Percentiles rank a stretch among this genome's conserved stretches.
These are phyloP conservation scores for Gnatocerus cornutus DNA, from an alignment of 2,888 invertebrate genomes.

Conservation along the genomic window DNA sequence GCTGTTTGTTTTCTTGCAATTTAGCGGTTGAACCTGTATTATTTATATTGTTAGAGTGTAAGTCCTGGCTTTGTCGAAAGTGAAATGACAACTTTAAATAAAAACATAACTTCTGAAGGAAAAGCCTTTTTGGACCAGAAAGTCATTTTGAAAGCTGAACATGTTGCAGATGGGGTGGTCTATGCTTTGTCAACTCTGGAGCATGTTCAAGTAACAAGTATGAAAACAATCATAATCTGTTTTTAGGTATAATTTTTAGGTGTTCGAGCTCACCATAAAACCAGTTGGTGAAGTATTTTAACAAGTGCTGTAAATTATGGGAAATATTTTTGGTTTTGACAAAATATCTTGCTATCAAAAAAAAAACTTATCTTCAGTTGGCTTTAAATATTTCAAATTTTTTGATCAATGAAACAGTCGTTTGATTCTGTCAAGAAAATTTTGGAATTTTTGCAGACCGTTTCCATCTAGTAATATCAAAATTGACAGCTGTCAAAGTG, in stretches of 20 bases:
- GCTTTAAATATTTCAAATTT: no score
- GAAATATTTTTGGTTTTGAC: no score
- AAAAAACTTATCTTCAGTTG: no score
- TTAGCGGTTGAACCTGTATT: no score
- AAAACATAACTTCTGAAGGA: slow-evolving; percentile 21
- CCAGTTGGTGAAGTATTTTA: slow-evolving; percentile 7
- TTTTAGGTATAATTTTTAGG: neutral
- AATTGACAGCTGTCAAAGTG: no score
- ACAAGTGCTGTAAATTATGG: neutral
- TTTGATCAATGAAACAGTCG: no score
- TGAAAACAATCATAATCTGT: neutral
- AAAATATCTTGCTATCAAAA: no score
- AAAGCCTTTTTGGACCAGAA: slow-evolving; percentile 18
- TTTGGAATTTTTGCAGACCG: no score
- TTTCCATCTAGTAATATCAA: no score
- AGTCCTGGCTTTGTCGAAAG: slow-evolving; percentile 3
- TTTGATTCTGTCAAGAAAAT: no score
- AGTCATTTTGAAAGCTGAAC: slow-evolving; percentile 42
- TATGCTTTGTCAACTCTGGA: slow-evolving; percentile 48
- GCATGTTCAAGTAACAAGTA: slow-evolving; percentile 47
- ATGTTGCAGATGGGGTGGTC: slow-evolving; percentile 47
- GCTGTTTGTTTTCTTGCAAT: no score
- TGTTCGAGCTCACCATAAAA: neutral
- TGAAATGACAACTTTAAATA: slow-evolving; percentile 2
- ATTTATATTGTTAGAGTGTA: slow-evolving; percentile 49